Evolutionary conservation across 2,797 vertebrate genomes (phyloP), one percentile per base, ranked within the genome.

Genomic region (Sebastes jordani): DNA sequence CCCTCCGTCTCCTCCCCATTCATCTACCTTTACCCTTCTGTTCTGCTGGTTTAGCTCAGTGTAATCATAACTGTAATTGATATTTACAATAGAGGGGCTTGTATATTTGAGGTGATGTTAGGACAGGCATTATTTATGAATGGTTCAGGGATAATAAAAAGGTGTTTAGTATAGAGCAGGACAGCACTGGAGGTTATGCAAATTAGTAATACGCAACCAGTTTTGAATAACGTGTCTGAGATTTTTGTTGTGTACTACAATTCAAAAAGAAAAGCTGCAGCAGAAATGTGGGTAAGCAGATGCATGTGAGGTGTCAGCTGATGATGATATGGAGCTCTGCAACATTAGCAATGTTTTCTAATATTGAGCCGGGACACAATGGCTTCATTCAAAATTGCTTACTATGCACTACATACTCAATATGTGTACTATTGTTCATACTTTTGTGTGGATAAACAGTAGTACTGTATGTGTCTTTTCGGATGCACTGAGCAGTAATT

Each of bases 11-110:
- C 49, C 71, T 84, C 65, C 83, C 74, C 58, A 76, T 88, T 86
- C 84, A 79, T 91, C 76, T 61, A 83, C 69, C 70, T 84, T 83
- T 84, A 86, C 72, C 81, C 81, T 80, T 79, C 65, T 82, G 49
- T 87, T 87, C 74, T 76, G 71, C 82, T 82, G 86, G 66, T 82
- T 90, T 72, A 79, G 78, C 78, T 79, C 38, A 67, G 70, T 87
- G 32, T 87, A 88, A 94, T 93, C 89, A 91, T 30, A 74, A 64
- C 59, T 61, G 60, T 62, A 89, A 91, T 86, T 91, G 80, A 86
- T 92, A 91, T 91, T 89, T 92, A 87, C 83, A 74, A 74, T 74
- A 65, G 72, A 32, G 36, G 22, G 30, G 34, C 22, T 52, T 61
- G 11, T 66, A 34, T 58, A 71, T 79, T 68, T 78, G 34, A 78